A percentile compares a stretch with the other conserved stretches of the same genome.
Evolutionary conservation across 2,797 vertebrate genomes (phyloP).

Genomic region (Adelosebastes latens): DNA sequence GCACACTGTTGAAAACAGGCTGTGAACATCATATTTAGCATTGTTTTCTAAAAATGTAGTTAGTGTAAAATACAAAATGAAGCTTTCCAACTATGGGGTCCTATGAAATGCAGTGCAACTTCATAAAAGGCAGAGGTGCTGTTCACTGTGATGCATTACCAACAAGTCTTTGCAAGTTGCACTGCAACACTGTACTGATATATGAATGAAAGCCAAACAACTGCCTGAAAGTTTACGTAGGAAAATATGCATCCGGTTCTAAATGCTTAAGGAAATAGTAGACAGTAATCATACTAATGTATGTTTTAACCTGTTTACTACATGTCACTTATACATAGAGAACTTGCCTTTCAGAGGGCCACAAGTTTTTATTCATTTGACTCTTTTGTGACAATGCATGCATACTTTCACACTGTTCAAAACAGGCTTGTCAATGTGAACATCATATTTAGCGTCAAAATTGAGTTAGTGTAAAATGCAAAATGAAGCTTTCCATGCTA

Average conservation of each 20-base stretch:
- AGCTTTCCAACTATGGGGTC: background rate
- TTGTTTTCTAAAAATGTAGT: no score
- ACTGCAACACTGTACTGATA: background rate
- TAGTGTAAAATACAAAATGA: background rate
- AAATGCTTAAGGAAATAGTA: background rate
- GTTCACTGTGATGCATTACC: background rate
- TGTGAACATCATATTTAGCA: background rate
- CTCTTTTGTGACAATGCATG: background rate
- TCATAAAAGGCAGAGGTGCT: background rate
- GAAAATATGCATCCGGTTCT: background rate
- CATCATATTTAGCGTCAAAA: no score
- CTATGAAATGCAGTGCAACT: background rate
- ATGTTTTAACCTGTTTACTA: background rate
- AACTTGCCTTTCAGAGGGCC: background rate
- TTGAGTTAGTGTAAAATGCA: background rate
- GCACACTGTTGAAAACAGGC: background rate
- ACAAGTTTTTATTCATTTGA: background rate
- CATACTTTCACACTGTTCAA: background rate
- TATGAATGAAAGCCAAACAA: background rate
- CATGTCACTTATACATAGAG: background rate
- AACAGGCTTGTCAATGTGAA: background rate
- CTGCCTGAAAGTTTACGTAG: background rate
- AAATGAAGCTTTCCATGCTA: background rate
- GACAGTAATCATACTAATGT: background rate
- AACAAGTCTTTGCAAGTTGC: background rate